Conservation (phyloP, 2,888 invertebrate species). For the Aphrophora alni region DNA sequence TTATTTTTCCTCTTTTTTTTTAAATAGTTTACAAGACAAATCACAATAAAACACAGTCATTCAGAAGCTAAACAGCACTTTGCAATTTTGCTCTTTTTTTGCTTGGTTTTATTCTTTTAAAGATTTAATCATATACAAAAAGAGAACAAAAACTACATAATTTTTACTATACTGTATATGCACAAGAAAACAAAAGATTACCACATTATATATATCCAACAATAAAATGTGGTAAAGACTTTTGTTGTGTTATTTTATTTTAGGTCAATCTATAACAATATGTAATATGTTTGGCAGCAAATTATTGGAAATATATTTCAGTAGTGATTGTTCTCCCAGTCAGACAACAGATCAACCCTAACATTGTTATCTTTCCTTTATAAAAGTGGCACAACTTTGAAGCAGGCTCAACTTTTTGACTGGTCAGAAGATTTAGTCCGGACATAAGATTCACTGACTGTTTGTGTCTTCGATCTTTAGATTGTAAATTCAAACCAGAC, state of each 20-base stretch:
- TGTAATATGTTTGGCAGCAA: not conserved
- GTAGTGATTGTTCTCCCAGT: not conserved
- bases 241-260: not conserved
- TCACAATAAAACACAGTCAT: slow-evolving; percentile 51
- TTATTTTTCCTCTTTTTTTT: slow-evolving; percentile 9
- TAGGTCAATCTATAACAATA: slow-evolving; percentile 3
- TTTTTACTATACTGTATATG: slow-evolving; percentile 47
- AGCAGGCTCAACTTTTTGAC: not conserved
- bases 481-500: not conserved
- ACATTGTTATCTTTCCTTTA: not conserved
- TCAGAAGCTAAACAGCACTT: slow-evolving; percentile 50
- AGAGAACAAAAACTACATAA: slow-evolving; percentile 50
- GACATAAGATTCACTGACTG: not conserved
- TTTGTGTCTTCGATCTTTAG: not conserved
- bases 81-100: slow-evolving; percentile 43
- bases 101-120: slow-evolving; percentile 40
- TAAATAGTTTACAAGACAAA: slow-evolving; percentile 49
- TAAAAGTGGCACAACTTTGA: not conserved
- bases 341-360: not conserved
- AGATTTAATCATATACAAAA: slow-evolving; percentile 48
- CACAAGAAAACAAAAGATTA: slow-evolving; percentile 46
- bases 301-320: not conserved
- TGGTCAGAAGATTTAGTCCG: not conserved
- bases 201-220: slow-evolving; percentile 41
- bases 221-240: slow-evolving; percentile 32